Evolutionary conservation across 2,113 vertebrate genomes (phyloP).

Genomic region (Python bivittatus): DNA sequence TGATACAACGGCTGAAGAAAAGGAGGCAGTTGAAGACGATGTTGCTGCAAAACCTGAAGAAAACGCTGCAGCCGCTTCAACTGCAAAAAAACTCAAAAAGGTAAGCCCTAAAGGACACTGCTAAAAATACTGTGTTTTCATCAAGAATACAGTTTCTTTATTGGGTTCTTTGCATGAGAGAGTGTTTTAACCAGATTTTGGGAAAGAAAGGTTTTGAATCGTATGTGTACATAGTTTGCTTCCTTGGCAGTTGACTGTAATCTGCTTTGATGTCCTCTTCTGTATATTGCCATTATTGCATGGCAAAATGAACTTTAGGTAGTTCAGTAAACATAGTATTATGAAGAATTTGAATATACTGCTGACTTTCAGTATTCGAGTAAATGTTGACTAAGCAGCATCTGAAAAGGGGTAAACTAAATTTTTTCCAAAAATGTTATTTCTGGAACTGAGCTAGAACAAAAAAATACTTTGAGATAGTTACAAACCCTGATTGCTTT

Average conservation of each 20-base stretch:
- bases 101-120: conserved; percentile 41
- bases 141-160: rapidly evolving
- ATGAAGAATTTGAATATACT: neutral
- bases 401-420: neutral
- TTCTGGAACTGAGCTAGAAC: neutral
- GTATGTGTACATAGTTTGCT: neutral
- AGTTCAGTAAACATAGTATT: neutral
- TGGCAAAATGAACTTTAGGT: neutral
- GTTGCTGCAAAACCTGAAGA: conserved; percentile 65
- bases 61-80: conserved; percentile 53
- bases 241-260: neutral
- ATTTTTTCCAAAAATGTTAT: neutral
- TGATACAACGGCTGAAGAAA: conserved; percentile 71
- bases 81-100: conserved; percentile 79
- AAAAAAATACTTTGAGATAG: neutral
- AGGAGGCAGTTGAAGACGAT: conserved; percentile 72
- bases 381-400: neutral
- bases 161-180: neutral
- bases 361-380: neutral
- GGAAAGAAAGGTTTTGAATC: neutral
- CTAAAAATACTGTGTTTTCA: neutral
- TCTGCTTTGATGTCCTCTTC: neutral
- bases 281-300: neutral
- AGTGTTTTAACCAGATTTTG: neutral
- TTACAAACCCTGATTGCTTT: neutral